Evolutionary conservation across 1,140 invertebrate species (phyloP).

Genomic region (silkworm (Bombyx mori)): DNA sequence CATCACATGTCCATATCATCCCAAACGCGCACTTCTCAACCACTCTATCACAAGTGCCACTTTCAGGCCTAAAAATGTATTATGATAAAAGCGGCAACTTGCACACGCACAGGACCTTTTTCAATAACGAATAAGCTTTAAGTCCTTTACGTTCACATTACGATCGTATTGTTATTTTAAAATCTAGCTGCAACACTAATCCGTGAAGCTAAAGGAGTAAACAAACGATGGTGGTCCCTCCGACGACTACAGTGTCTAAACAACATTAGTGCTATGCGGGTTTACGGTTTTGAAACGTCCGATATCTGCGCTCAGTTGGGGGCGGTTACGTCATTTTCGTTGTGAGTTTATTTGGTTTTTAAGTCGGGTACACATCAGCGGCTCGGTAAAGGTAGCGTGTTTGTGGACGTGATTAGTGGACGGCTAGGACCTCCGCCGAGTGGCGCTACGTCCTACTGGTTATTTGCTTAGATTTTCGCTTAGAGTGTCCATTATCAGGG

Average conservation of each 20-base stretch:
- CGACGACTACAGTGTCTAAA: constrained; percentile 30
- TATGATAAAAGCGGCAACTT: no score
- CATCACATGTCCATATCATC: no score
- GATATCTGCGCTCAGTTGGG: background rate
- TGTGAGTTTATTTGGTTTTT: constrained; percentile 19
- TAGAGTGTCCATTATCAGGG: no score
- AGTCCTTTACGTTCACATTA: constrained; percentile 33
- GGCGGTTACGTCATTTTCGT: constrained; percentile 26
- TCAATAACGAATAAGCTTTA: background rate
- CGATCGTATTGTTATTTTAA: constrained; percentile 36
- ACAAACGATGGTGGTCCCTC: constrained; percentile 47
- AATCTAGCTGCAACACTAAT: constrained; percentile 24
- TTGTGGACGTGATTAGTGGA: constrained; percentile 43
- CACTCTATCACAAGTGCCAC: no score
- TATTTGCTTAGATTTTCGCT: background rate
- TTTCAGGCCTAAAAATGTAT: no score
- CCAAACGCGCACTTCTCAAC: no score
- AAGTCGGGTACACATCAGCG: constrained; percentile 31
- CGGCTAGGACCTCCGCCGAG: constrained; percentile 39
- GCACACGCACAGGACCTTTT: background rate
- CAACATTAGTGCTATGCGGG: constrained; percentile 22
- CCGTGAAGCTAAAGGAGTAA: constrained; percentile 31
- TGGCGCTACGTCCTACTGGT: constrained; percentile 35
- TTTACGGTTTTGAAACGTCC: background rate
- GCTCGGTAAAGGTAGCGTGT: constrained; percentile 37